phyloP scores from a whole-genome alignment of 2,888 invertebrate species.

The Heliconius erato region DNA sequence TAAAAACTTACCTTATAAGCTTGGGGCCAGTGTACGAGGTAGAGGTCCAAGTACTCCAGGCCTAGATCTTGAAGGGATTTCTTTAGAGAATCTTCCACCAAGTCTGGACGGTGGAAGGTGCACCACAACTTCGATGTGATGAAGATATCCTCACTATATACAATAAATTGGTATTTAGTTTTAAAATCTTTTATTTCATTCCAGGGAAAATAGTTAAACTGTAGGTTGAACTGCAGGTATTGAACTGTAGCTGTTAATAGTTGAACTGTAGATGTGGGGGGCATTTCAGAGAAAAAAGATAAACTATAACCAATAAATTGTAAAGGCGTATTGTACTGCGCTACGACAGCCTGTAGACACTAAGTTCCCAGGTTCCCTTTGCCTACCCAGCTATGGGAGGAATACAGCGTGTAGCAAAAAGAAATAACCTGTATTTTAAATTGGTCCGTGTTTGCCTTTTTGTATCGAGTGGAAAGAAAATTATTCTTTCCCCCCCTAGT shows the following conservation, averaged over 20 bases:
- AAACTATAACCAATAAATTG: no score
- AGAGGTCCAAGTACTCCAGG: conserved; percentile 93
- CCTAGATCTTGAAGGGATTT: conserved; percentile 89
- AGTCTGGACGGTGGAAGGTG: conserved; percentile 91
- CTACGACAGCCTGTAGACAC: no score
- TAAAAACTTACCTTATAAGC: conserved; percentile 87
- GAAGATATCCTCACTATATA: conserved; percentile 87
- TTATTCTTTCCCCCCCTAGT: neutral
- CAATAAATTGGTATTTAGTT: neutral
- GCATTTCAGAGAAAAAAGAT: neutral
- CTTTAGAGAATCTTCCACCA: conserved; percentile 89
- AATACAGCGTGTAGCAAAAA: neutral
- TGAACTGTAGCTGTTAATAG: no score
- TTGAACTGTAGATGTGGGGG: no score
- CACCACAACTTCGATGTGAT: conserved; percentile 94
- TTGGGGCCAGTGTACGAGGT: conserved; percentile 97
- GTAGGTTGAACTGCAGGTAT: no score
- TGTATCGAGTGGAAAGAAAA: no score
- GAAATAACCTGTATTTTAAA: no score
- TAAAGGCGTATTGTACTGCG: no score
- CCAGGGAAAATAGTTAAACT: no score
- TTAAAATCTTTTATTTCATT: neutral
- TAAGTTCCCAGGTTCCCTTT: no score
- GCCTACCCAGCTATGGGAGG: no score
- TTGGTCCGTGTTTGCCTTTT: no score